Base-by-base conservation (phyloP, 2,797 vertebrate genomes). In the Mastacembelus armatus region DNA sequence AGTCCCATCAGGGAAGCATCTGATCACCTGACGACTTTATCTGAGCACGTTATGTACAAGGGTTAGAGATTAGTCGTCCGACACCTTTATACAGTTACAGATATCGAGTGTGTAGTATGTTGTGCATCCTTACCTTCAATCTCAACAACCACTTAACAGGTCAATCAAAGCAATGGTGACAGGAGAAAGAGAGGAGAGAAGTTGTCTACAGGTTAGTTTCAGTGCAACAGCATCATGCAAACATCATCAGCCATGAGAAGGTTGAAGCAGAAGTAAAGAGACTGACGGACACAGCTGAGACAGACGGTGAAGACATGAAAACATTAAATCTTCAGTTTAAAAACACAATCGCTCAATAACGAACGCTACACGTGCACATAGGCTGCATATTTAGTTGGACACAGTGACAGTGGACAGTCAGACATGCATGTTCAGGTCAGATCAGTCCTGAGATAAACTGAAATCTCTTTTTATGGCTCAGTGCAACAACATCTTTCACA, bases 121-220 rank as follows among this genome's bases (percentile, higher is more conserved):
- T 63, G 57, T 40, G 62, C 83, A 82, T 89, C 91, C 95, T 98
- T 97, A 98, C 97, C 97, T 98, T 98, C 93, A 98, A 97, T 95
- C 96, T 98, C 95, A 98, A 95, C 94, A 98, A 96, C 96, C 97
- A 98, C 97, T 98, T 92, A 95, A 94, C 92, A 90, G 92, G 93
- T 90, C 94, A 94, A 92, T 89, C 95, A 92, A 94, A 94, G 94
- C 81, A 81, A 67, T 22, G 24, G 79, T n/a, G n/a, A n/a, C n/a
- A 92, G 89, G 92, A 94, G 93, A 90, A 93, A 90, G 91, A 91
- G 93, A 81, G 24, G 42, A 66, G 60, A 65, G 80, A 85, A 88
- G 81, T 92, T 88, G 94, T 94, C 93, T 92, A 93, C 89, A 95
- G 84, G 94, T 95, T 94, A 96, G 94, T 93, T 90, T 76, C 27